Base-by-base conservation (phyloP, 2,888 invertebrate genomes). In the Pseudococcus longispinus region DNA sequence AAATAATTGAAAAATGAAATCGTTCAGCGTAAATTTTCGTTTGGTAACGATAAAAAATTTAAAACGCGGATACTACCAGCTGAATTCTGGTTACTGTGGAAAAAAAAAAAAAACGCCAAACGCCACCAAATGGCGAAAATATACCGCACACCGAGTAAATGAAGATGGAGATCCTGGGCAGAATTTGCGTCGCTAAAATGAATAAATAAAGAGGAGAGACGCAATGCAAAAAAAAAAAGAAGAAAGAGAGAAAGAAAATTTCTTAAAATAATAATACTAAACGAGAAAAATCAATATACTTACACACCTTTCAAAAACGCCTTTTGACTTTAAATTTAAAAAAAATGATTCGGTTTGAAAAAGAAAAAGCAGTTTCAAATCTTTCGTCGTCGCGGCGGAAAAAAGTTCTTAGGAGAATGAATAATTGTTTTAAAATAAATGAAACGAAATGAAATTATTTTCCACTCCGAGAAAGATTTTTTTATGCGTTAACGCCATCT, bases 131-230 rank as follows among this genome's bases (percentile, higher is more conserved):
- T 60, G 60, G 60, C 23, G 23, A 23, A 60, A 60, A 60, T 60
- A 60, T 60, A 23, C 23, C 23, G 60, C 60, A 60, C 60, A 1
- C 23, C 11, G 9, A 60, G 23, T 23, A 20, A 60, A 23, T 60
- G 55, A 60, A 3, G 60, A 65, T 9, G 9, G 15, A 65, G 18
- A 5, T n/a, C 18, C 18, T 70, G 15, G 18, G 70, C 29, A 29
- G 70, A 70, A 32, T 70, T 70, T 32, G 70, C 70, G 70, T 70
- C 70, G 70, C 70, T 29, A 29, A 70, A 70, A 70, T 70, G 70
- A 70, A 70, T 70, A 70, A 70, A 70, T 70, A 70, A 70, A 70
- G 8, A 70, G 70, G 4, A 18, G 29, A 70, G 29, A 70, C 70
- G 70, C 18, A 70, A 70, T 70, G 29, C 70, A 70, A 32, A 70